Evolutionary conservation across 2,797 vertebrate genomes (phyloP).

Genomic region (Scarus forsteni): DNA sequence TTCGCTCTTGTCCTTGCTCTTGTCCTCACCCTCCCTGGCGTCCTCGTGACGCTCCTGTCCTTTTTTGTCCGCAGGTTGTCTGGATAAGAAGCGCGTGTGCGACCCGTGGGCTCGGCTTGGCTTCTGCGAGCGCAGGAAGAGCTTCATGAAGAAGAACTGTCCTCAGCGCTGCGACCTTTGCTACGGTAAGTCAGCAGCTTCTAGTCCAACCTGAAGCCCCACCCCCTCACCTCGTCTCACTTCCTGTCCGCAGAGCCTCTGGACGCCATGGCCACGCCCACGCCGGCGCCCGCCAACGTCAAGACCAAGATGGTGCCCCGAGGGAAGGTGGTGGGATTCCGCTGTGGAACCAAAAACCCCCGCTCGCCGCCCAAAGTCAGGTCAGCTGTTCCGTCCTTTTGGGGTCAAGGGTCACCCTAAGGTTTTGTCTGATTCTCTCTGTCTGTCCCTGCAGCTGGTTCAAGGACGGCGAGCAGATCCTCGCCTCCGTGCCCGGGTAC

Average conservation of each 20-base stretch:
- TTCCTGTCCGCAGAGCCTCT: conserved; percentile 74
- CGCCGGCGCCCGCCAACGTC: conserved; percentile 75
- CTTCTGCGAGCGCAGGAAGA: conserved; percentile 82
- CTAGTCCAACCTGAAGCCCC: no score
- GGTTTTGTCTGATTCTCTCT: neutral
- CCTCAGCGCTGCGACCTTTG: conserved; percentile 85
- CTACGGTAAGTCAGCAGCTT: conserved; percentile 64
- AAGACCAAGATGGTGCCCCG: conserved; percentile 84
- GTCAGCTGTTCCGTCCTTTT: conserved; percentile 62
- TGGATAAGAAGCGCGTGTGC: conserved; percentile 86
- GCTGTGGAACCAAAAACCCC: conserved; percentile 81
- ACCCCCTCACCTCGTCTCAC: neutral
- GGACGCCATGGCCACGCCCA: conserved; percentile 73
- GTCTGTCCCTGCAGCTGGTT: conserved; percentile 81
- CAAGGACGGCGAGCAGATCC: conserved; percentile 86
- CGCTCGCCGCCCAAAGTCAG: conserved; percentile 81
- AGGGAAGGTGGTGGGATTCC: conserved; percentile 86
- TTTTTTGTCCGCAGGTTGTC: conserved; percentile 73
- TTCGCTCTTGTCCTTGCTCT: no score
- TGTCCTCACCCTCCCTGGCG: no score
- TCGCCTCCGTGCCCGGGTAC: conserved; percentile 82
- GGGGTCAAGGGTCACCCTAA: neutral
- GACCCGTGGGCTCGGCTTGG: conserved; percentile 85
- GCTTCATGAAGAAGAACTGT: conserved; percentile 88
- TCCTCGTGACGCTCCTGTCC: neutral